A percentile compares a stretch with the other conserved stretches of the same genome.
These are phyloP conservation scores for Hypsibius dujardini DNA, from an alignment of 1,140 invertebrate species.

Conservation along the genomic window DNA sequence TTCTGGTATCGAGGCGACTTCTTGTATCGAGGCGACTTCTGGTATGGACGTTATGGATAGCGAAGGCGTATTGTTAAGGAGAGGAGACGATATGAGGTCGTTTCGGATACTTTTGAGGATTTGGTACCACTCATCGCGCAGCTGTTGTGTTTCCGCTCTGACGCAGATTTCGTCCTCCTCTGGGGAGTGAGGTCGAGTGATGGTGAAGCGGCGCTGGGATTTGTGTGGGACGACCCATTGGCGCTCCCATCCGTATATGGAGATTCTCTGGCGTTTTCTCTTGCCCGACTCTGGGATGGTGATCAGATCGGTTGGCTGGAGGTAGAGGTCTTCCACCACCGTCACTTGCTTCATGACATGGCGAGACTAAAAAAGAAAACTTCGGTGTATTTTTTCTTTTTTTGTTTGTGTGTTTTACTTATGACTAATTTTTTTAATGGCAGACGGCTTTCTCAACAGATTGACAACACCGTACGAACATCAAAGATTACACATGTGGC, in stretches of 20 bases:
- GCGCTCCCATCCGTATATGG: neutral
- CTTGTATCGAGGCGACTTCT: no score
- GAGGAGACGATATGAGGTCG: no score
- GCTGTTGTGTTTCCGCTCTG: neutral
- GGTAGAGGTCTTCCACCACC: neutral
- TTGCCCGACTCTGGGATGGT: neutral
- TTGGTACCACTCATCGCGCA: neutral
- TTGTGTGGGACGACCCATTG: neutral
- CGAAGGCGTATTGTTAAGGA: no score
- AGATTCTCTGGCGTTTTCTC: neutral
- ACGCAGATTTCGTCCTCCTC: neutral
- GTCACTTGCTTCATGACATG: neutral
- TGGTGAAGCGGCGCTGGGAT: neutral
- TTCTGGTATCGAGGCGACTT: no score
- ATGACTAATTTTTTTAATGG: no score
- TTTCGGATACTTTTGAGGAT: neutral
- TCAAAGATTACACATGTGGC: no score
- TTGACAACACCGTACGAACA: no score
- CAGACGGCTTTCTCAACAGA: no score
- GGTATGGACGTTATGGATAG: no score
- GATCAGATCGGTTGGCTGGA: neutral
- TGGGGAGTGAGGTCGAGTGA: neutral
- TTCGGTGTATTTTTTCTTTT: no score
- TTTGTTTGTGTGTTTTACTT: no score
- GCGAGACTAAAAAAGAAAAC: constrained; percentile 1